Percentiles rank a stretch among this genome's conserved stretches.
These are phyloP conservation scores for Drosophila recens DNA, from an alignment of 2,888 invertebrate genomes.

Conservation along the genomic window DNA sequence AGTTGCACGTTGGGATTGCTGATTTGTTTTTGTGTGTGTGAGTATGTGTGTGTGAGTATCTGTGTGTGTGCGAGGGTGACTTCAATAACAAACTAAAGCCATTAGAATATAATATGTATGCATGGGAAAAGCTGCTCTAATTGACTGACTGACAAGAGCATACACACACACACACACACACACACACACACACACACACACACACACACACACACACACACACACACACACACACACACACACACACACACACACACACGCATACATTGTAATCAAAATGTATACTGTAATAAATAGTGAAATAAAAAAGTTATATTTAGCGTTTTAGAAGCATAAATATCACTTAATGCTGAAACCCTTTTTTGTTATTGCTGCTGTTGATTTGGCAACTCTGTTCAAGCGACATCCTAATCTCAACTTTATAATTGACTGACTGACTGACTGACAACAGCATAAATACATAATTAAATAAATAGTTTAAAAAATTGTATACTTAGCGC, in stretches of 20 bases:
- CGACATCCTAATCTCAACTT: conserved; percentile 47
- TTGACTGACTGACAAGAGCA: conserved; percentile 45
- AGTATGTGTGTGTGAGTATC: conserved; percentile 2
- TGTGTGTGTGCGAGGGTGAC: conserved; percentile 46
- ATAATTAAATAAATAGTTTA: neutral
- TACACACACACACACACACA: too few relatives aligned
- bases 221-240: neutral
- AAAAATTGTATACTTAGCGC: neutral
- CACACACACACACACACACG: too few relatives aligned
- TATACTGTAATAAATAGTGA: conserved; percentile 6
- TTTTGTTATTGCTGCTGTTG: neutral
- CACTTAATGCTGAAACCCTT: neutral
- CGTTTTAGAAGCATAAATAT: neutral
- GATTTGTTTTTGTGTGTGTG: conserved; percentile 8
- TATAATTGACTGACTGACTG: neutral
- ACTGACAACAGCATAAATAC: neutral
- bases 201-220: neutral
- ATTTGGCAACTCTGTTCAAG: conserved; percentile 32
- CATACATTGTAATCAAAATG: neutral
- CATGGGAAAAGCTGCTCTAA: conserved; percentile 31
- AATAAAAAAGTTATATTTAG: conserved; percentile 4
- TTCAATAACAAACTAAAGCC: conserved; percentile 52
- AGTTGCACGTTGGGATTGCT: conserved; percentile 35
- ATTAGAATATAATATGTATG: conserved; percentile 38
- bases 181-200: too few relatives aligned